Evolutionary conservation across 1,140 invertebrate genomes (phyloP), one percentile per base, ranked within the genome.

Genomic region (Trichoplusia ni): DNA sequence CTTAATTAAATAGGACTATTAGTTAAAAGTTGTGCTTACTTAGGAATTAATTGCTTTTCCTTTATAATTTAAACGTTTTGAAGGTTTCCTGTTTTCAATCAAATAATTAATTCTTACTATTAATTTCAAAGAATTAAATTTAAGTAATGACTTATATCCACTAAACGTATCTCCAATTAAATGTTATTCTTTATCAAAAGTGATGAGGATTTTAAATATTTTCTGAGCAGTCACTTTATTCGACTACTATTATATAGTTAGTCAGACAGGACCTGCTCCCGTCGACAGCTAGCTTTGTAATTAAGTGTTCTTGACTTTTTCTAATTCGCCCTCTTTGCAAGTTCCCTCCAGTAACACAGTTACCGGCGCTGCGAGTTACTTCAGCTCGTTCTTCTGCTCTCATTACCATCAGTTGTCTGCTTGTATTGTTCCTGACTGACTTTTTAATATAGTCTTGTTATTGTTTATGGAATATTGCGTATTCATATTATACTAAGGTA

Each of bases 11-110:
- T 49, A 9, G 13, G 7, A 13, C 46, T 29, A 8, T 47, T 16
- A 47, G 25, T 11, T 49, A 49, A 16, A 49, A 49, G 46, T 29
- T 49, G 29, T 29, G 29, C 46, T 49, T 29, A 49, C 46, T 49
- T 29, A 49, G 40, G 29, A 31, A 49, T 31, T 49, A 13, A 49
- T 49, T 14, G 14, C 46, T 29, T 13, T 3, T 27, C 8, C 5
- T 7, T 11, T n/a, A 3, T 47, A 8, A 47, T 21, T n/a, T 42
- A 42, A 42, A 14, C 14, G 46, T 31, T 25, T 27, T 31, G 16
- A 4, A 9, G 25, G 14, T 16, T 29, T 49, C n/a, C n/a, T n/a
- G n/a, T n/a, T n/a, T n/a, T n/a, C n/a, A n/a, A n/a, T n/a, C n/a
- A n/a, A n/a, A n/a, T n/a, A n/a, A n/a, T n/a, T n/a, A n/a, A n/a